Evolutionary conservation across 1,140 invertebrate species (phyloP).

Genomic region (Drosophila suzukii): DNA sequence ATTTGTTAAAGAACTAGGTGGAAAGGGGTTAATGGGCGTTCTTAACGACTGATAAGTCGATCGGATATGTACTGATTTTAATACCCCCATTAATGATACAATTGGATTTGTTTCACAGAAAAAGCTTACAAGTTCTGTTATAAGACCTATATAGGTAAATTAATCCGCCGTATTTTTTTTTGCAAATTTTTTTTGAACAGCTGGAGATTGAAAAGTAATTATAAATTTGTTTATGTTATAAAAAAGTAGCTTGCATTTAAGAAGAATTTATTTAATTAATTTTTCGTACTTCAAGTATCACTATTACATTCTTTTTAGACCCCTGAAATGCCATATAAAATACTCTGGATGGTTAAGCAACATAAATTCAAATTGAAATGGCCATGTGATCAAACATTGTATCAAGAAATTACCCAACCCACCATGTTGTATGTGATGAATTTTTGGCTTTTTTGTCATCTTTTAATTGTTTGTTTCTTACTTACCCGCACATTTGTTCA

Average conservation of each 20-base stretch:
- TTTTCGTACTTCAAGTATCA: not conserved
- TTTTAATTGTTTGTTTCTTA: constrained; percentile 22
- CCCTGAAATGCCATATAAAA: not conserved
- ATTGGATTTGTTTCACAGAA: not conserved
- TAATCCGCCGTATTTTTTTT: too few species aligned
- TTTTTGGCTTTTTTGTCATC: not conserved
- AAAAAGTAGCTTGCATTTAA: not conserved
- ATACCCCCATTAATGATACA: not conserved
- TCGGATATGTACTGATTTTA: not conserved
- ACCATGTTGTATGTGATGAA: constrained; percentile 1
- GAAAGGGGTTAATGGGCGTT: constrained; percentile 14
- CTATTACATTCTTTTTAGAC: not conserved
- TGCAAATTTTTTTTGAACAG: too few species aligned
- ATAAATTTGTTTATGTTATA: too few species aligned
- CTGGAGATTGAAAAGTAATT: too few species aligned
- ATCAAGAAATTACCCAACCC: constrained; percentile 36
- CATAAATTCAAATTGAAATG: constrained; percentile 43
- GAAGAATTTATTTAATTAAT: not conserved
- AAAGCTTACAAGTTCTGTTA: not conserved
- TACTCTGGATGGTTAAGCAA: not conserved
- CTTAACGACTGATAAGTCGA: constrained; percentile 18
- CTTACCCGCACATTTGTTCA: constrained; percentile 61
- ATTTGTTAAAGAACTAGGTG: constrained; percentile 12
- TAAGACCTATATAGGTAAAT: too few species aligned
- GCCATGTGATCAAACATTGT: constrained; percentile 37